Evolutionary conservation across 2,797 vertebrate species (phyloP).

Genomic region (Pipistrellus nathusii): DNA sequence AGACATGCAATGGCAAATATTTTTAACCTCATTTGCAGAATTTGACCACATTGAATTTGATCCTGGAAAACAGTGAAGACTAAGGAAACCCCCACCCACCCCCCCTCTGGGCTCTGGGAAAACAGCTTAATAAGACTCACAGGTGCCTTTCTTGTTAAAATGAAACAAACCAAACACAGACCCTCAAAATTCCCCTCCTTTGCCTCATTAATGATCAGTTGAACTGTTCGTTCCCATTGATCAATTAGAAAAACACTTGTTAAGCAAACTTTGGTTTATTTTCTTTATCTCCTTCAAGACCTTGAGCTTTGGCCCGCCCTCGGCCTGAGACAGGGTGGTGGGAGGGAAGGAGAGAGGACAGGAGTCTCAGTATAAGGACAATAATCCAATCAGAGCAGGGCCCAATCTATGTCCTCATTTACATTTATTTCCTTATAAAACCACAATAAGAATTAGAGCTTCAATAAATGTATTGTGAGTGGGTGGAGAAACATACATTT

Average conservation of each 20-base stretch:
- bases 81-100: neutral
- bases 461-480: neutral
- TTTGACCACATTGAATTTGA: neutral
- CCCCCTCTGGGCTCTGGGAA: neutral
- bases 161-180: neutral
- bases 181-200: neutral
- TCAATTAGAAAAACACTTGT: slow-evolving; percentile 14
- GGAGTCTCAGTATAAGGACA: neutral
- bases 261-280: neutral
- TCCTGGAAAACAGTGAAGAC: neutral
- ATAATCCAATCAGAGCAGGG: neutral
- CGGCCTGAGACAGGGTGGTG: neutral
- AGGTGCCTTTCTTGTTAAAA: neutral
- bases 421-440: neutral
- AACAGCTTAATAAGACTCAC: neutral
- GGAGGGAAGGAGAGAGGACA: neutral
- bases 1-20: neutral
- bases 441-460: neutral
- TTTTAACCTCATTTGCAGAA: slow-evolving; percentile 31
- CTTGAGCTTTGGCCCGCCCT: neutral
- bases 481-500: neutral
- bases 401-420: neutral
- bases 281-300: neutral
- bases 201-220: neutral
- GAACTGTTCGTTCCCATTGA: neutral